Base-by-base conservation (phyloP, 2,113 vertebrate species). In the Tyrannus savana region DNA sequence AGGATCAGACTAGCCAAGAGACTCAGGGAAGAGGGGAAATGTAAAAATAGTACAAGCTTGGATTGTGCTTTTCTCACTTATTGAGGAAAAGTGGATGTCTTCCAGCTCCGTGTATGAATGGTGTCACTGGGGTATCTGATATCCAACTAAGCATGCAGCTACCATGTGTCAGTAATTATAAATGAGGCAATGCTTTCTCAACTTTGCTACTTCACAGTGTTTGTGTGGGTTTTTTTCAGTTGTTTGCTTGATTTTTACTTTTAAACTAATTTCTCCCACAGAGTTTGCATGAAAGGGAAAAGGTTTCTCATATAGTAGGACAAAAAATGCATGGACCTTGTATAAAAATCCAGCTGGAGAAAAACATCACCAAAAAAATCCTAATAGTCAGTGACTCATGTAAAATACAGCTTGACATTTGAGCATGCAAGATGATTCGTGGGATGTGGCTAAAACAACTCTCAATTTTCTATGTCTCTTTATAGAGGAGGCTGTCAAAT, bases 371-470 rank as follows among this genome's bases (percentile, higher is more conserved):
- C 41, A 68, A 85, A 78, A 21, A 63, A 81, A 73, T 75, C 9
- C 52, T 75, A 27, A 30, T 35, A 93, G 19, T 73, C 75, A 52
- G 24, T 64, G 80, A 92, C 37, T 95, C 76, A 88, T 81, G 35
- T 63, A 76, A 89, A 94, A 81, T 52, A 47, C 28, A 87, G 19
- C 37, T 77, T 92, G 79, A 91, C n/a, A 78, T 95, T 81, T 90
- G 41, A 93, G 75, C 33, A 82, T 42, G 42, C 42, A 86, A 92
- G 74, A 85, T 94, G 63, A 92, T 95, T 90, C 6, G 10, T 92
- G 89, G 64, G 73, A 85, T 78, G 53, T 63, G 56, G 35, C 25
- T 95, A 85, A 91, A 89, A 74, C 22, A 71, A 68, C n/a, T 91
- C 72, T 31, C 21, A 56, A 3, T 64, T 91, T 88, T 86, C 63